Evolutionary conservation across 2,888 invertebrate species (phyloP).

Genomic region (Siphlonurus alternatus): DNA sequence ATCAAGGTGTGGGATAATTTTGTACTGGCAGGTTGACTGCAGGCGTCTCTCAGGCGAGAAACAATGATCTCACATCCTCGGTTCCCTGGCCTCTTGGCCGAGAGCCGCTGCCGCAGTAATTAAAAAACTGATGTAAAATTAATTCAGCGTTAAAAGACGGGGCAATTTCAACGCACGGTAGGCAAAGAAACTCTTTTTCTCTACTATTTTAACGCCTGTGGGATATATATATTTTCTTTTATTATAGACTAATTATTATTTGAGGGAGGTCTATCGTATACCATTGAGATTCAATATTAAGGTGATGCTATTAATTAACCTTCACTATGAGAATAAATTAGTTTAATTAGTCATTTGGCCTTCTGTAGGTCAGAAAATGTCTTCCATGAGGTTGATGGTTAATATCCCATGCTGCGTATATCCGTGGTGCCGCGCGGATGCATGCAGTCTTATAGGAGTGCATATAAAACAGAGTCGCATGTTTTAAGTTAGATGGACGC

Average conservation of each 20-base stretch:
- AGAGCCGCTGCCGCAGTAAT: too few relatives aligned
- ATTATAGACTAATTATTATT: not conserved
- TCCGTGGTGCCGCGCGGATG: not conserved
- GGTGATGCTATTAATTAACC: constrained; percentile 1
- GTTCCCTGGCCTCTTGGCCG: too few relatives aligned
- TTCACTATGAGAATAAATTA: not conserved
- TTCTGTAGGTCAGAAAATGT: not conserved
- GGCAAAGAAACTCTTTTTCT: not conserved
- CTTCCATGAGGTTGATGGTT: not conserved
- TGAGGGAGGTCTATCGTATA: not conserved
- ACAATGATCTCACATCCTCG: too few relatives aligned
- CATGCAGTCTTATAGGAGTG: too few relatives aligned
- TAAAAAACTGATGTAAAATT: too few relatives aligned
- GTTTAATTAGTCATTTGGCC: not conserved
- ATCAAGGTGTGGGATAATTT: too few relatives aligned
- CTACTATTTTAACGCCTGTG: not conserved
- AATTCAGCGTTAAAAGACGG: too few relatives aligned
- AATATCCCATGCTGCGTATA: not conserved
- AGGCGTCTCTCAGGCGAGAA: too few relatives aligned
- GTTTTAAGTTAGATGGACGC: too few relatives aligned
- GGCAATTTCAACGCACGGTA: not conserved
- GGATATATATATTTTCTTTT: not conserved
- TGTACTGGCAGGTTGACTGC: too few relatives aligned
- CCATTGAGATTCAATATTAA: not conserved
- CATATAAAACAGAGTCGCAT: too few relatives aligned